Conservation (phyloP, 1,140 invertebrate genomes). For the Drosophila biarmipes region DNA sequence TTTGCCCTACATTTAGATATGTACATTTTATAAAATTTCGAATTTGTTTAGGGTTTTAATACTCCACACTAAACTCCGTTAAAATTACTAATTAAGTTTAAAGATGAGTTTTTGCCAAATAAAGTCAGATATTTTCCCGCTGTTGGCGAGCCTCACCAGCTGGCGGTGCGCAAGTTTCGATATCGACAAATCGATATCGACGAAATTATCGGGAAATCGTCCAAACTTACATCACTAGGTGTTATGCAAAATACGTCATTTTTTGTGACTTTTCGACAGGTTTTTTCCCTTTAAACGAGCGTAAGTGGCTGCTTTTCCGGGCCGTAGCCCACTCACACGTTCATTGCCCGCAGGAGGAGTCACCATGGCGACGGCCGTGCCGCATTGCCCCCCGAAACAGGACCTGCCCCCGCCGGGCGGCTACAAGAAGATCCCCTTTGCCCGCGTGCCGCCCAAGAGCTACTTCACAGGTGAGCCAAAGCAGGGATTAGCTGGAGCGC, state of each 20-base stretch:
- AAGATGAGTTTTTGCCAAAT: too few relatives aligned
- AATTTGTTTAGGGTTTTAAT: too few relatives aligned
- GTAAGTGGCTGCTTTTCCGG: conserved; percentile 30
- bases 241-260: conserved; percentile 13
- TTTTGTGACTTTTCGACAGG: conserved; percentile 8
- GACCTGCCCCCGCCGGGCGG: conserved; percentile 95
- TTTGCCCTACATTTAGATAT: too few relatives aligned
- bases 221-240: conserved; percentile 4
- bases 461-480: conserved; percentile 88
- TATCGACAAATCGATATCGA: too few relatives aligned
- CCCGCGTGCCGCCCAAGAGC: conserved; percentile 89
- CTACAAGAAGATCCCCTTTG: conserved; percentile 90
- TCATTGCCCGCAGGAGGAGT: conserved; percentile 29
- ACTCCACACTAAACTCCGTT: too few relatives aligned
- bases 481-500: background rate
- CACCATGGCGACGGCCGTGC: conserved; percentile 73
- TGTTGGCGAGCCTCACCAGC: too few relatives aligned
- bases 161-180: too few relatives aligned
- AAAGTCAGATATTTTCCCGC: too few relatives aligned
- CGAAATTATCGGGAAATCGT: background rate
- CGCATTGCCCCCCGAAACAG: conserved; percentile 86
- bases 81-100: too few relatives aligned
- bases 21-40: too few relatives aligned
- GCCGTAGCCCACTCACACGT: background rate
- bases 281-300: conserved; percentile 13